These are phyloP conservation scores for Phylloscopus trochiloides DNA, from an alignment of 2,113 vertebrate genomes.

Conservation along the genomic window DNA sequence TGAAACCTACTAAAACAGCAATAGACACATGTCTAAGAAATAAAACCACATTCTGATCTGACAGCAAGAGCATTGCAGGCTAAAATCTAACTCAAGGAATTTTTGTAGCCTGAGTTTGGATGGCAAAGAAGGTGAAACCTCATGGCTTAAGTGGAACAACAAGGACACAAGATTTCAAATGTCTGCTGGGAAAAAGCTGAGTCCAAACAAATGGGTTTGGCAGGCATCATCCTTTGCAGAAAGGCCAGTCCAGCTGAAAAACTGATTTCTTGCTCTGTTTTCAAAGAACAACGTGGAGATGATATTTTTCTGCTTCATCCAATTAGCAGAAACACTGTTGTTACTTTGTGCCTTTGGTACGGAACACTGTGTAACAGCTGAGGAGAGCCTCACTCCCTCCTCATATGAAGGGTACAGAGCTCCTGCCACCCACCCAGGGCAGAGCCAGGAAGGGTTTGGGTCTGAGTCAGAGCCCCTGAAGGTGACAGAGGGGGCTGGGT, in stretches of 20 bases:
- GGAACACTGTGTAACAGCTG: rapidly evolving
- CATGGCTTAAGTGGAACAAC: background rate
- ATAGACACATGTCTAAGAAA: background rate
- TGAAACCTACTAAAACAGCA: background rate
- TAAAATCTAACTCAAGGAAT: background rate
- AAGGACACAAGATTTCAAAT: background rate
- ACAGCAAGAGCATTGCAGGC: background rate
- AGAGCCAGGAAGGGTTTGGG: background rate
- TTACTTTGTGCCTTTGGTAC: background rate
- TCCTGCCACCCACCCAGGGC: background rate
- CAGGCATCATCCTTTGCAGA: background rate
- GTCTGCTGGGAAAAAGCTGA: background rate
- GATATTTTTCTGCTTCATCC: background rate
- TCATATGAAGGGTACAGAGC: background rate
- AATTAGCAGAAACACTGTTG: background rate
- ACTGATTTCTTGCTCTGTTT: background rate
- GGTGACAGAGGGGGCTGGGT: background rate
- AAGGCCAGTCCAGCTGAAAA: background rate
- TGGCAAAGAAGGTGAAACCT: background rate
- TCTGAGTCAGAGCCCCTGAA: background rate
- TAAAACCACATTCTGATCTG: background rate
- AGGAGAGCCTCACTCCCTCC: rapidly evolving
- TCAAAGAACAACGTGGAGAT: background rate
- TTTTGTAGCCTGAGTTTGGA: background rate
- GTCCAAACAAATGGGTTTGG: background rate